A percentile compares a stretch with the other conserved stretches of the same genome.
Evolutionary conservation across 1,140 invertebrate genomes (phyloP).

Genomic region (Aphaenogaster ashmeadi): DNA sequence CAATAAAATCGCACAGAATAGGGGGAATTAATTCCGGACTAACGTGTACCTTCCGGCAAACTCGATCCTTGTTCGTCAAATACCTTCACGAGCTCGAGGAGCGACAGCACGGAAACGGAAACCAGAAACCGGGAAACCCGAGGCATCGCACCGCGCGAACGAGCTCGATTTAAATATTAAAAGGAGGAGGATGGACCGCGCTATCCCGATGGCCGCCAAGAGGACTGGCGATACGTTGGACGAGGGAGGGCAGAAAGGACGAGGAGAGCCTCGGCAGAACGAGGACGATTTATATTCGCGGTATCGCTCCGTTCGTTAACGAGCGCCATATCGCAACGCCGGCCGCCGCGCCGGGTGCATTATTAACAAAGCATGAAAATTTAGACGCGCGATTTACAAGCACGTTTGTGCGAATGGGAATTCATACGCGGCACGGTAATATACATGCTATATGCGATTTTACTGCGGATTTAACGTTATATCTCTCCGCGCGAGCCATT

Average conservation of each 20-base stretch:
- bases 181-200: conserved; percentile 14
- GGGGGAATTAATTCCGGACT: not conserved
- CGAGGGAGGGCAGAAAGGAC: not conserved
- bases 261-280: conserved; percentile 29
- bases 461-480: conserved; percentile 4
- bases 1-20: not conserved
- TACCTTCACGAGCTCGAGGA: not conserved
- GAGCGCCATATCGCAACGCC: conserved; percentile 54
- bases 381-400: conserved; percentile 60
- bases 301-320: conserved; percentile 62
- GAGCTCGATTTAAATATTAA: conserved; percentile 63
- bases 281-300: conserved; percentile 64
- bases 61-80: not conserved
- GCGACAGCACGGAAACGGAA: conserved; percentile 35
- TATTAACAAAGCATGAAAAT: conserved; percentile 66
- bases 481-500: not conserved
- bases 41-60: not conserved
- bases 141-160: conserved; percentile 49
- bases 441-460: conserved; percentile 31
- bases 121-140: conserved; percentile 53
- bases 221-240: conserved; percentile 23
- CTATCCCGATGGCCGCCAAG: conserved; percentile 37
- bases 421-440: conserved; percentile 12
- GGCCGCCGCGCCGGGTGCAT: conserved; percentile 43
- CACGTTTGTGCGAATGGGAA: conserved; percentile 32